Base-by-base conservation (phyloP, 2,797 vertebrate genomes). In the Setipinna tenuifilis region DNA sequence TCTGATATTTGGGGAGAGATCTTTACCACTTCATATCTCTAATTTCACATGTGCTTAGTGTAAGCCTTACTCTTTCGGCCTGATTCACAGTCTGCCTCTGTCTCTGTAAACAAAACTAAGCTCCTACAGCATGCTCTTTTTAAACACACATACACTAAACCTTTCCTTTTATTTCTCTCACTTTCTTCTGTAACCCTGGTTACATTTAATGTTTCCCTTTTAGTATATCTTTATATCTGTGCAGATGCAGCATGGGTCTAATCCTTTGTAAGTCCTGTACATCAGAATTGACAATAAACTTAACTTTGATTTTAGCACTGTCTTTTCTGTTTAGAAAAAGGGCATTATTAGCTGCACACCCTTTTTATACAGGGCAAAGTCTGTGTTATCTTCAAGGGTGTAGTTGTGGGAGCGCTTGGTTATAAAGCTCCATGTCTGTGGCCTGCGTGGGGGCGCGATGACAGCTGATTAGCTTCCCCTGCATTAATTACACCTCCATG, bases 391-490 rank as follows among this genome's bases (percentile, higher is more conserved):
- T 65, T 65, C 23, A 68, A 68, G 62, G 25, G 62, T 3, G 3
- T 68, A 11, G 25, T 3, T n/a, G 25, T 68, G 23, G 62, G 62
- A 68, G 62, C 62, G 6, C 16, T 25, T 25, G 14, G 25, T 25
- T 31, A 68, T n/a, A 68, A 28, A 68, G 62, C 25, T 2, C 6
- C n/a, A 10, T 2, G 2, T 2, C 11, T 68, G 9, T 81, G 59
- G 85, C 87, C 82, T 31, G 17, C 7, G 59, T 68, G 31, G 44
- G 48, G 50, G 54, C 25, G n/a, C 23, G 81, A 81, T 62, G 57
- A 71, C 84, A 82, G 81, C 87, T 78, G 54, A 83, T 83, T 82
- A 84, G 14, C 31, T 31, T 62, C n/a, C 3, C 85, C 23, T 62
- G 83, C 17, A 23, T n/a, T n/a, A 62, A 62, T 83, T 48, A 44